These are phyloP conservation scores for Phataginus tricuspis DNA, from an alignment of 2,797 vertebrate genomes.

Conservation along the genomic window DNA sequence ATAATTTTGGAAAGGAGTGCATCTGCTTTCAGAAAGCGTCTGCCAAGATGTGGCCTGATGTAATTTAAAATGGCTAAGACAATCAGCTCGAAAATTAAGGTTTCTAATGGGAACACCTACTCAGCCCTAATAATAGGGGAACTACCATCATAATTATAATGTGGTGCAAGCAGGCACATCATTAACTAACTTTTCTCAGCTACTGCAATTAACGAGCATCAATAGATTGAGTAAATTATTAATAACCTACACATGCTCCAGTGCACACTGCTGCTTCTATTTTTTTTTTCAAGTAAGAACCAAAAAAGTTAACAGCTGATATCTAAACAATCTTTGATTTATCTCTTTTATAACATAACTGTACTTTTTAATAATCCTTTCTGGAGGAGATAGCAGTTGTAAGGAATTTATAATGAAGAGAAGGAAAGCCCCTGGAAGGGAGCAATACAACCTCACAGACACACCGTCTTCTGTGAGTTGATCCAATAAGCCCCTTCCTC, in stretches of 20 bases:
- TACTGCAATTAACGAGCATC: constrained; percentile 80
- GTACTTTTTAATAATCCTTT: constrained; percentile 34
- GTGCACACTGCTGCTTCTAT: constrained; percentile 41
- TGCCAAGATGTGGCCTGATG: constrained; percentile 66
- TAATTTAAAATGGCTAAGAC: constrained; percentile 78
- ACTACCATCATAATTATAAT: constrained; percentile 80
- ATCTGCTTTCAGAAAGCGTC: constrained; percentile 67
- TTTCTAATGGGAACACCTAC: constrained; percentile 82
- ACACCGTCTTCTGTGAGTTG: not conserved
- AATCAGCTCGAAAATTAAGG: constrained; percentile 76
- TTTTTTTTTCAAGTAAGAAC: constrained; percentile 56
- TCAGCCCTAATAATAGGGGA: constrained; percentile 83
- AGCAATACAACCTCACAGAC: not conserved
- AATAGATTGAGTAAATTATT: constrained; percentile 82
- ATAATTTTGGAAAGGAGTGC: constrained; percentile 66
- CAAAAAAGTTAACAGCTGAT: constrained; percentile 71
- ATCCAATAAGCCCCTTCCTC: not conserved
- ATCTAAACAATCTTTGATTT: constrained; percentile 67
- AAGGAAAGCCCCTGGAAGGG: not conserved
- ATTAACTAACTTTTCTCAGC: constrained; percentile 83
- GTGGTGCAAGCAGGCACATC: constrained; percentile 78
- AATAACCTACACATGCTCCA: constrained; percentile 77
- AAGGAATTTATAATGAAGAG: not conserved
- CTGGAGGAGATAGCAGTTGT: not conserved
- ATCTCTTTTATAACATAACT: constrained; percentile 13